phyloP scores from a whole-genome alignment of 2,888 invertebrate genomes.

The Sinodicranocentrus sp. region DNA sequence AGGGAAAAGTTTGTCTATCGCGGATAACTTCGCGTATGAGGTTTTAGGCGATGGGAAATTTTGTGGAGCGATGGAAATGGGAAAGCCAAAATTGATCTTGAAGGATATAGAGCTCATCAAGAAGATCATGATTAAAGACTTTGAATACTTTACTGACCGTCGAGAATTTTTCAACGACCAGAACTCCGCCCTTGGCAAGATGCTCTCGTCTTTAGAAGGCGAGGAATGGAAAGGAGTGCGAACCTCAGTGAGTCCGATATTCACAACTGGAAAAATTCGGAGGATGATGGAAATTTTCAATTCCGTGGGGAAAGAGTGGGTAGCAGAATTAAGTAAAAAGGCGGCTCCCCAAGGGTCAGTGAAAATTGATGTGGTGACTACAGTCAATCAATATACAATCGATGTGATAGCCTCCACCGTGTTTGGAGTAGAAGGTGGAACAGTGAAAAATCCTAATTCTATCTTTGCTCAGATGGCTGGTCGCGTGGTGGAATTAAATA shows the following conservation, averaged over 20 bases:
- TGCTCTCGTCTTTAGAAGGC: constrained; percentile 16
- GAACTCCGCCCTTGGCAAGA: not conserved
- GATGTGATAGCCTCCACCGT: constrained; percentile 78
- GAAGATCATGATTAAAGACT: constrained; percentile 64
- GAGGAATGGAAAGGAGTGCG: constrained; percentile 54
- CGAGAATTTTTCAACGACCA: constrained; percentile 5
- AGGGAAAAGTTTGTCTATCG: not conserved
- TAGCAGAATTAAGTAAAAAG: not conserved
- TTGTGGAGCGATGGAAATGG: constrained; percentile 22
- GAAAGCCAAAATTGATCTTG: constrained; percentile 12
- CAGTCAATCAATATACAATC: constrained; percentile 63
- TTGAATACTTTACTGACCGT: constrained; percentile 53
- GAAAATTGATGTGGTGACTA: constrained; percentile 17
- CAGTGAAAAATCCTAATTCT: constrained; percentile 78
- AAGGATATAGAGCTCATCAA: constrained; percentile 61
- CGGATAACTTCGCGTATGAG: constrained; percentile 24
- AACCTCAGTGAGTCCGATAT: constrained; percentile 37
- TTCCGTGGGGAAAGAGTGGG: constrained; percentile 26
- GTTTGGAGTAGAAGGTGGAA: constrained; percentile 79
- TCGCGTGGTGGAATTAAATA: constrained; percentile 66
- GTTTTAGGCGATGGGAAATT: constrained; percentile 30
- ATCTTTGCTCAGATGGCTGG: constrained; percentile 77
- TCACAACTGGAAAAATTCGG: constrained; percentile 62
- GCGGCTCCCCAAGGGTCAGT: constrained; percentile 4
- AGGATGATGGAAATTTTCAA: constrained; percentile 50